A percentile compares a stretch with the other conserved stretches of the same genome.
Evolutionary conservation across 2,113 vertebrate species (phyloP).

Genomic region (Rostratula benghalensis): DNA sequence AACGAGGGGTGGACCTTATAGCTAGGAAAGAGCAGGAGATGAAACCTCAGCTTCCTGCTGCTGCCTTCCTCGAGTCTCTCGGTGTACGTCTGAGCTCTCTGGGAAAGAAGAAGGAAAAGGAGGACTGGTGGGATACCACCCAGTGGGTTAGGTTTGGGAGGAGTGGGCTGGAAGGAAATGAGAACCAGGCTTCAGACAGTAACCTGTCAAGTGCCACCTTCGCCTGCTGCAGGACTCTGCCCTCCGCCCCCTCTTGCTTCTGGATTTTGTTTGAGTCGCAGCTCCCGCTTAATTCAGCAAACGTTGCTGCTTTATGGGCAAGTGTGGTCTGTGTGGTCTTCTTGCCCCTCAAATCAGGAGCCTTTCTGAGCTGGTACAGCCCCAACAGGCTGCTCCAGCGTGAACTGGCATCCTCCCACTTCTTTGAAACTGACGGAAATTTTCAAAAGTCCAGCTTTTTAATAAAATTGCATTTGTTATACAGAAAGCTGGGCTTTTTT

Average conservation of each 20-base stretch:
- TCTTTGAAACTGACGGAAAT: background rate
- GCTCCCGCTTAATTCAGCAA: background rate
- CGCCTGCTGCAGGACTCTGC: background rate
- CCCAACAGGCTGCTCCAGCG: background rate
- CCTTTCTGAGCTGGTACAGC: background rate
- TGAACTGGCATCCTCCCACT: background rate
- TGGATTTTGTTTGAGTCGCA: background rate
- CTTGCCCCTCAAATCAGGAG: background rate
- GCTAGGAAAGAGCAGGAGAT: background rate
- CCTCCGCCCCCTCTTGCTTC: background rate
- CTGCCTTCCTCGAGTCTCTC: background rate
- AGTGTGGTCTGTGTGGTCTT: background rate
- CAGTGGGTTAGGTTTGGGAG: background rate
- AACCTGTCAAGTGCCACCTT: background rate
- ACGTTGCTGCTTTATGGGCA: background rate
- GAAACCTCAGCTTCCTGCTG: background rate
- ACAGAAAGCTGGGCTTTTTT: background rate
- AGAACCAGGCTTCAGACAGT: background rate
- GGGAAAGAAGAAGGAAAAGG: background rate
- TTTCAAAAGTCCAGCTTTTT: background rate
- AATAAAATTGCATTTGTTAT: background rate
- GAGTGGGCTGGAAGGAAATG: background rate
- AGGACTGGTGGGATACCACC: background rate
- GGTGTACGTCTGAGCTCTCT: background rate
- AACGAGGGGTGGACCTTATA: fast-evolving